Conservation (phyloP, 2,113 vertebrate genomes). For the Beaufortia kweichowensis region DNA sequence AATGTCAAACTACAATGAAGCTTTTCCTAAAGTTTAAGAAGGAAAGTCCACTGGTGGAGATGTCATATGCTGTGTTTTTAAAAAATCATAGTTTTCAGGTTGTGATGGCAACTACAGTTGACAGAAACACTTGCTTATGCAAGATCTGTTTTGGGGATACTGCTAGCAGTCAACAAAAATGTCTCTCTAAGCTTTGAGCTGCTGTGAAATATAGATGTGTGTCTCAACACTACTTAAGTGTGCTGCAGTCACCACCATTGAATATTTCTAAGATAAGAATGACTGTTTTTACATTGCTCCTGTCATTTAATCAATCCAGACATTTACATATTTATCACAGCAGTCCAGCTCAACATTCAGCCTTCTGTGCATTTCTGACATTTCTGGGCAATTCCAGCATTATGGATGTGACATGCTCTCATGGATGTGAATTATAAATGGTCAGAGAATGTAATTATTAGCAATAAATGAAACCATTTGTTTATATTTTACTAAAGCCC, state of each 20-base stretch:
- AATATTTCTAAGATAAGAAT: neutral
- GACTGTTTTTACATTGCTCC: neutral
- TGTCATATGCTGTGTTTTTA: conserved; percentile 10
- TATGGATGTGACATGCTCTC: no score
- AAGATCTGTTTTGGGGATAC: conserved; percentile 18
- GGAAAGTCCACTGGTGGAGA: conserved; percentile 13
- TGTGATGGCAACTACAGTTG: conserved; percentile 29
- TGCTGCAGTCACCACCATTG: neutral
- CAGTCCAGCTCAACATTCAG: neutral
- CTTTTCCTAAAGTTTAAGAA: conserved; percentile 13
- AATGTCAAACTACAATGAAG: conserved; percentile 9
- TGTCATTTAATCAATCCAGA: neutral
- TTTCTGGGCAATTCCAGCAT: no score
- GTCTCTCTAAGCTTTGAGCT: conserved; percentile 2
- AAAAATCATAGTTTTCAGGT: neutral
- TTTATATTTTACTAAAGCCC: no score
- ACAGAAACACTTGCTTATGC: conserved; percentile 33
- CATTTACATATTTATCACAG: conserved; percentile 5
- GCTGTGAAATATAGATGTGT: neutral
- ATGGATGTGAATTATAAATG: no score
- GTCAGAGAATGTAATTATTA: no score
- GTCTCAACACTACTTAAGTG: no score
- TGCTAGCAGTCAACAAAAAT: conserved; percentile 10
- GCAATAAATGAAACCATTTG: no score
- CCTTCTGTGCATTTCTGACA: neutral